Evolutionary conservation across 2,113 vertebrate species (phyloP).

Genomic region (Petrocephalus zakoni): DNA sequence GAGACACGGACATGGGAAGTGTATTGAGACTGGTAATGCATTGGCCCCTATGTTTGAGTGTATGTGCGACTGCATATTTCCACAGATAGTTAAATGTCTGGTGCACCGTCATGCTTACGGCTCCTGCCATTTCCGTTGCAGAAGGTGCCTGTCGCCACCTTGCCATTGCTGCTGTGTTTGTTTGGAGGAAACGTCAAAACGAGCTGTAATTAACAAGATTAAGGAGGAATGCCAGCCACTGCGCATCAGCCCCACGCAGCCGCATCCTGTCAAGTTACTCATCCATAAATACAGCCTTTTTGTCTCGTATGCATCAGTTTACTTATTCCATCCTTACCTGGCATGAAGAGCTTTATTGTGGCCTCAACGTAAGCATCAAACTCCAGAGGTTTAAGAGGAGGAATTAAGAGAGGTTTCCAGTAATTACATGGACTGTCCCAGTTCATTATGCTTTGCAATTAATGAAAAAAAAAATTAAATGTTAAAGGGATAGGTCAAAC

Average conservation of each 20-base stretch:
- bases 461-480: not conserved
- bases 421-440: not conserved
- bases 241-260: not conserved
- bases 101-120: not conserved
- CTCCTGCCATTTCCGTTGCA: slow-evolving; percentile 9
- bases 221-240: not conserved
- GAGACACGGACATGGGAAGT: slow-evolving; percentile 2
- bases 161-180: slow-evolving; percentile 46
- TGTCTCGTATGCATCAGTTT: not conserved
- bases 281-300: not conserved
- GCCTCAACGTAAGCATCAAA: not conserved
- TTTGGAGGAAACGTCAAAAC: slow-evolving; percentile 42
- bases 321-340: not conserved
- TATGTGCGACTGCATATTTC: slow-evolving; percentile 6
- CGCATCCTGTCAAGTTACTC: not conserved
- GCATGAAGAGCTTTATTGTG: not conserved
- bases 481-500: not conserved
- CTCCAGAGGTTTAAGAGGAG: not conserved
- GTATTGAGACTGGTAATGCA: not conserved
- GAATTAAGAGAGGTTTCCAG: not conserved
- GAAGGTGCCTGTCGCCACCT: slow-evolving; percentile 51
- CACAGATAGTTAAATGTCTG: not conserved
- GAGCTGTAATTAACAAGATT: slow-evolving; percentile 25
- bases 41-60: not conserved
- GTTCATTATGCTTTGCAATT: not conserved